Evolutionary conservation across 2,113 vertebrate genomes (phyloP).

Genomic region (Erythrocercus mccallii): DNA sequence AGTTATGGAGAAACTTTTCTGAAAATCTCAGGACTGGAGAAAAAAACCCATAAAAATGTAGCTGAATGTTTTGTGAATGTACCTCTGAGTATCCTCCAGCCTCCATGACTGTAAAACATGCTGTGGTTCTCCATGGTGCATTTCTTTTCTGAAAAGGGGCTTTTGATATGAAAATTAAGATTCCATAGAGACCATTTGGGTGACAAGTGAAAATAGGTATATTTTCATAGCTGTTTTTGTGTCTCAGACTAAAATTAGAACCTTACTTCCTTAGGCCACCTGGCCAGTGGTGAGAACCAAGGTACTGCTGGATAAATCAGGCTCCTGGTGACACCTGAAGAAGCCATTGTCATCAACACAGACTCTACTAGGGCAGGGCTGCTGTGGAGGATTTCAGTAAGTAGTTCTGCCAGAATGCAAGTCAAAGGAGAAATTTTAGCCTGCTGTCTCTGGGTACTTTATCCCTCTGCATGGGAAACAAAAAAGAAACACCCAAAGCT

Average conservation of each 20-base stretch:
- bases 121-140: background rate
- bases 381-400: background rate
- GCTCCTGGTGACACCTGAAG: background rate
- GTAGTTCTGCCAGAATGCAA: background rate
- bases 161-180: background rate
- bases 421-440: background rate
- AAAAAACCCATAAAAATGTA: background rate
- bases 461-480: background rate
- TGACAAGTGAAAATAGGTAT: background rate
- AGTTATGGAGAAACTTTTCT: background rate
- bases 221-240: background rate
- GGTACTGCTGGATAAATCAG: background rate
- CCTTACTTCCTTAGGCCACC: background rate
- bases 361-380: background rate
- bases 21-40: background rate
- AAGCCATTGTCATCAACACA: background rate
- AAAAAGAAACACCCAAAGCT: background rate
- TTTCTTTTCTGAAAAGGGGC: background rate
- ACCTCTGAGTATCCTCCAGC: background rate
- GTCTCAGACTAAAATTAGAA: background rate
- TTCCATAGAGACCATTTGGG: background rate
- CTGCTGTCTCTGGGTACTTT: background rate
- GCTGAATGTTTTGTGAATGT: background rate
- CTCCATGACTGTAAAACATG: background rate
- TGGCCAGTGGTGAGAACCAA: background rate